Evolutionary conservation across 2,113 vertebrate species (phyloP).

Genomic region (Antechinus flavipes): DNA sequence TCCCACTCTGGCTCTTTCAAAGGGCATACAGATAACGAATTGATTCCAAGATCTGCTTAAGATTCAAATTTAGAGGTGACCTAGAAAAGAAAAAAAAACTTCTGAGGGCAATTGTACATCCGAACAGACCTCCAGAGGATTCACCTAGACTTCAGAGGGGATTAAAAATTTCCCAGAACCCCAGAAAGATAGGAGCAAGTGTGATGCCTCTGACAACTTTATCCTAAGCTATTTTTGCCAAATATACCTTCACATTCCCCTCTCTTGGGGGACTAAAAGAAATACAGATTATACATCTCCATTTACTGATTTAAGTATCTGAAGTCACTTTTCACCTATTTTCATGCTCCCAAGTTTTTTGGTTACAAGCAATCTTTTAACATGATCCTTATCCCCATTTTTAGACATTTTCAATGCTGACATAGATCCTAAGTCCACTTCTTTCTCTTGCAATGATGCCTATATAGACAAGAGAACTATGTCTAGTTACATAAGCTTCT

Average conservation of each 20-base stretch:
- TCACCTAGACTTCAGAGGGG: neutral
- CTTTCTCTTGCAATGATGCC: neutral
- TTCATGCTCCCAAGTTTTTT: conserved; percentile 26
- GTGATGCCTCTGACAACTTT: neutral
- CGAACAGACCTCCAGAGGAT: neutral
- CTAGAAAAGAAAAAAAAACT: neutral
- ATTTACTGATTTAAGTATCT: conserved; percentile 23
- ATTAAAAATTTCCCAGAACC: neutral
- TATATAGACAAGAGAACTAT: too few species aligned
- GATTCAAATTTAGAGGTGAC: neutral
- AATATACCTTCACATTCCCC: neutral
- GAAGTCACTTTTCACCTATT: conserved; percentile 22
- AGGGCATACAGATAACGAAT: neutral
- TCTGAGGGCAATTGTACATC: neutral
- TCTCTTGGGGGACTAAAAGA: neutral
- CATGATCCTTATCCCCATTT: neutral
- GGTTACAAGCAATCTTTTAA: neutral
- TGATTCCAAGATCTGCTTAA: neutral
- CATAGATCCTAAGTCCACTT: neutral
- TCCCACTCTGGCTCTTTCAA: neutral
- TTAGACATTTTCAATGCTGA: neutral
- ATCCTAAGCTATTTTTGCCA: neutral
- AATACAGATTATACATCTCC: neutral
- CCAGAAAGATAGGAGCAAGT: neutral
- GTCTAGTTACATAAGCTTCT: neutral